Percentiles rank a stretch among this genome's conserved stretches.
Evolutionary conservation across 2,113 vertebrate genomes (phyloP).

Genomic region (Macrotus californicus): DNA sequence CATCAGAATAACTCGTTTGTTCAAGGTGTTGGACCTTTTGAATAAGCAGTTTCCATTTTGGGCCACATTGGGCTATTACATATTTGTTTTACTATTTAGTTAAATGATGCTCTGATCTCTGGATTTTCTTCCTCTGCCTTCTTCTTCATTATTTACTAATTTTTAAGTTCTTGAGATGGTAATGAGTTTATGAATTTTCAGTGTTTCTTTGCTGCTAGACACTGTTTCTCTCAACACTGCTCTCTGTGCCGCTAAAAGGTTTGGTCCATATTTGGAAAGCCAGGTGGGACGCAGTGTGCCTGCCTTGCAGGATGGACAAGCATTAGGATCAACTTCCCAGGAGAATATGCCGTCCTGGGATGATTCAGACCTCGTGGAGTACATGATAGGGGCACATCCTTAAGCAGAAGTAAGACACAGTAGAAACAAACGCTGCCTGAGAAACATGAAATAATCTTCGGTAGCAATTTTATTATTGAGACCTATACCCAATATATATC

Average conservation of each 20-base stretch:
- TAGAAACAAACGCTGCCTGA: background rate
- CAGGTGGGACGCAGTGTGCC: no score
- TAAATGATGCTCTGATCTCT: background rate
- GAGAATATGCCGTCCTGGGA: no score
- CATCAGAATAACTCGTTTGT: background rate
- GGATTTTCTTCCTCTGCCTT: background rate
- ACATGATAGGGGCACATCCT: no score
- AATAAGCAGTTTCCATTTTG: background rate
- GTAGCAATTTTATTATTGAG: background rate
- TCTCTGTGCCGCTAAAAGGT: background rate
- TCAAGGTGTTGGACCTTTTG: background rate
- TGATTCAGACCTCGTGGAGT: background rate
- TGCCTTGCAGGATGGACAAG: no score
- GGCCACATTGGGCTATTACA: rapidly evolving
- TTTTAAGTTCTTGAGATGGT: background rate
- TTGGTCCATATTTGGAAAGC: no score
- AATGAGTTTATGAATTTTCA: background rate
- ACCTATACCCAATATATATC: rapidly evolving
- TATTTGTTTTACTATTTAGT: background rate
- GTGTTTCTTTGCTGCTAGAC: background rate
- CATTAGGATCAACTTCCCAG: no score
- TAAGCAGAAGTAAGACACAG: background rate
- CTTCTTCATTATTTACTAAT: background rate
- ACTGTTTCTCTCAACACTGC: background rate
- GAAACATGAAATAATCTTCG: background rate